phyloP scores from a whole-genome alignment of 2,888 invertebrate genomes.

The Drosophila falleni region DNA sequence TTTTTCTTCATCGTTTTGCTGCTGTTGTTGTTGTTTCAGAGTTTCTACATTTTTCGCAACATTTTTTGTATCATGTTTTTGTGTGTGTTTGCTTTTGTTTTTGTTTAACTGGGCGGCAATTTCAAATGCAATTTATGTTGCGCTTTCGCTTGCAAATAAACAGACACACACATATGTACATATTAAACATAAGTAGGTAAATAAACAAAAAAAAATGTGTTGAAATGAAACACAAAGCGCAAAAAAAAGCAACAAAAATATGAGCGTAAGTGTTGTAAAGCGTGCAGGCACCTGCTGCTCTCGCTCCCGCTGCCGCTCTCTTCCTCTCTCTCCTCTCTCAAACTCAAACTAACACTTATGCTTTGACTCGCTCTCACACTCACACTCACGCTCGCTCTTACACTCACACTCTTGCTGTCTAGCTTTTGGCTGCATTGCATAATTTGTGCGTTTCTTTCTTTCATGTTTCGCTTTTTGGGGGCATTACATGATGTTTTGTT shows the following conservation, averaged over 20 bases:
- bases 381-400: neutral
- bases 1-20: conserved; percentile 10
- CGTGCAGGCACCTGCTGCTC: conserved; percentile 24
- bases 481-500: conserved; percentile 35
- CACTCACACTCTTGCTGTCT: neutral
- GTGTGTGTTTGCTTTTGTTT: conserved; percentile 18
- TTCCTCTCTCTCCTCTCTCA: conserved; percentile 5
- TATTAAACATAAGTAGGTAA: conserved; percentile 26
- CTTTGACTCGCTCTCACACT: neutral
- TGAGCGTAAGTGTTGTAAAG: conserved; percentile 26
- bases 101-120: conserved; percentile 47
- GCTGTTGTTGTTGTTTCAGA: conserved; percentile 17
- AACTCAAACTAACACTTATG: conserved; percentile 6
- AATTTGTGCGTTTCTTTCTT: conserved; percentile 55
- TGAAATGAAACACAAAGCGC: conserved; percentile 31
- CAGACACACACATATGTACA: neutral
- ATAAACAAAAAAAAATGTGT: conserved; percentile 17
- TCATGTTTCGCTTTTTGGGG: conserved; percentile 39
- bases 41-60: conserved; percentile 60
- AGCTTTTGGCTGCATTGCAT: conserved; percentile 53
- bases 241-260: conserved; percentile 6
- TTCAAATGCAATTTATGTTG: conserved; percentile 64
- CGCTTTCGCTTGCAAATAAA: conserved; percentile 57
- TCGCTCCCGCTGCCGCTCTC: neutral
- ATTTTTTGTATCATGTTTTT: conserved; percentile 55